Percentiles rank a stretch among this genome's conserved stretches.
These are phyloP conservation scores for Armadillidium nasatum DNA, from an alignment of 1,140 invertebrate species.

Conservation along the genomic window DNA sequence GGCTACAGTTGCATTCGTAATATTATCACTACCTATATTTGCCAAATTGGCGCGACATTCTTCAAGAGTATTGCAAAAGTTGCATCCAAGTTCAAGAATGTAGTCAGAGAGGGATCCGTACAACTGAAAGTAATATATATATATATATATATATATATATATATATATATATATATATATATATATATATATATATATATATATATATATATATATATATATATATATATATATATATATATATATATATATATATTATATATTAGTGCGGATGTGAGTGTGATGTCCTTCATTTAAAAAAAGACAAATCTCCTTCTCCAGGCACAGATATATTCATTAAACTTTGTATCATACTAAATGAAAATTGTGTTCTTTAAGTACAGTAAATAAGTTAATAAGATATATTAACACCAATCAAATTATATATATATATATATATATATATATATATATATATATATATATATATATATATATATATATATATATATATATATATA, in stretches of 20 bases:
- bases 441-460: background rate
- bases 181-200: background rate
- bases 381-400: too few species aligned
- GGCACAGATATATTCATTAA: too few species aligned
- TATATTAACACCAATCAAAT: too few species aligned
- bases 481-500: too few species aligned
- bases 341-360: too few species aligned
- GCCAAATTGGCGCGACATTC: conserved; percentile 79
- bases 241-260: too few species aligned
- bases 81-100: conserved; percentile 82
- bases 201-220: background rate
- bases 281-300: too few species aligned
- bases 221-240: too few species aligned
- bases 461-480: background rate
- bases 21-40: conserved; percentile 66
- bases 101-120: conserved; percentile 60
- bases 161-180: conserved; percentile 2
- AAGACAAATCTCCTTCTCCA: too few species aligned
- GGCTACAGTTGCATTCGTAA: conserved; percentile 73
- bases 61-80: conserved; percentile 78
- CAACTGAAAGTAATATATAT: conserved; percentile 42
- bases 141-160: conserved; percentile 8
- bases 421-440: too few species aligned
- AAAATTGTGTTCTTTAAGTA: too few species aligned
- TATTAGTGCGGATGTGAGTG: too few species aligned